Base-by-base conservation (phyloP, 1,140 invertebrate species). In the Drosophila yakuba region DNA sequence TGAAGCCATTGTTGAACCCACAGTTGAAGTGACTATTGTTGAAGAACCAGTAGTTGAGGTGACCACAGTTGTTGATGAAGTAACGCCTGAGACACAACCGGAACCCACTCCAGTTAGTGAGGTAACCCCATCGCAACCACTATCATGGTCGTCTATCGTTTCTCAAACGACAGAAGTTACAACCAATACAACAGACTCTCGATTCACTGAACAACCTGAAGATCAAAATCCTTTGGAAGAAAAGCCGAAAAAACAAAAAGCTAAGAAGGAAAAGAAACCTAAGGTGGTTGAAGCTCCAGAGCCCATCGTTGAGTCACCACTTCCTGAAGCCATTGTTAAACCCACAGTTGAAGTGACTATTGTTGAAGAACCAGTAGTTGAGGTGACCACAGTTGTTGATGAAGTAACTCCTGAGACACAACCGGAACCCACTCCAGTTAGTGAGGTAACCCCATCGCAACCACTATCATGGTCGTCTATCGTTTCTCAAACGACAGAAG, bases 231-330 rank as follows among this genome's bases (percentile, higher is more conserved):
- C 6, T 4, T 14, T 5, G 4, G 55, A 57, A 8, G 55, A 57
- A 44, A 57, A 57, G 11, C 55, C 25, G 0, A 57, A 20, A 10
- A 62, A 72, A 8, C 60, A 69, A 15, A 78, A 74, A 38, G 0
- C 51, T 0, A 74, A 78, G 41, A 69, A 74, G 17, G 74, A 78
- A 1, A 45, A 57, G 28, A 79, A 73, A 54, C n/a, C 35, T 0
- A 54, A 74, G 38, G 3, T 7, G 1, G 57, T 62, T 17, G 41
- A 35, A 11, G 12, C 28, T 12, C n/a, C 54, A 7, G 43, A 57
- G n/a, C 20, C 57, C 1, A 44, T 23, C 8, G 35, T 14, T 12
- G 55, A 54, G 0, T 10, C 15, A 43, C 28, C 39, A 43, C 17
- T 48, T 48, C 14, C 47, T 8, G 28, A 15, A 15, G 15, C 45